Percentiles rank a stretch among this genome's conserved stretches.
These are phyloP conservation scores for Drosophila sechellia DNA, from an alignment of 1,140 invertebrate genomes.

Conservation along the genomic window DNA sequence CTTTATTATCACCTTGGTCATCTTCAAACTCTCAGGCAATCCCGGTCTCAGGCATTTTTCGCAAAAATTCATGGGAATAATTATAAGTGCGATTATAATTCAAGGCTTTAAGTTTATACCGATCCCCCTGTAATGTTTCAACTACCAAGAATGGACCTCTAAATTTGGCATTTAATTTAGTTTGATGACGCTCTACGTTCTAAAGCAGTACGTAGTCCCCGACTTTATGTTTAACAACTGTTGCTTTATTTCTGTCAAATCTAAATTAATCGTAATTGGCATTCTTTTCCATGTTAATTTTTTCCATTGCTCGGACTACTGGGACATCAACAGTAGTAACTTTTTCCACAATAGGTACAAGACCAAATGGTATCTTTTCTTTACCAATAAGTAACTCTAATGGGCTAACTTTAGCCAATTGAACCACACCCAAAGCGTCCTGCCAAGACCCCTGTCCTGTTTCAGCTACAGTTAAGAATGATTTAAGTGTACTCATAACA, in stretches of 20 bases:
- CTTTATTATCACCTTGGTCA: not conserved
- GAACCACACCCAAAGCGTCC: too few relatives aligned
- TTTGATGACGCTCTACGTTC: not conserved
- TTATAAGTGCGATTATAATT: too few relatives aligned
- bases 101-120: too few relatives aligned
- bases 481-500: too few relatives aligned
- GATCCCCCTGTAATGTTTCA: too few relatives aligned
- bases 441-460: too few relatives aligned
- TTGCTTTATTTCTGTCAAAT: constrained; percentile 7
- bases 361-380: constrained; percentile 17
- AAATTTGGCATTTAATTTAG: constrained; percentile 9
- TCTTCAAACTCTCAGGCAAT: not conserved
- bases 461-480: too few relatives aligned
- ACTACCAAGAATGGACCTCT: not conserved
- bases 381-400: constrained; percentile 27
- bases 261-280: not conserved
- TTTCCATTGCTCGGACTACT: not conserved
- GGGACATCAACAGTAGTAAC: constrained; percentile 2
- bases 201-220: not conserved
- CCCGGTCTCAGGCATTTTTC: constrained; percentile 1
- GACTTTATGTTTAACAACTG: not conserved
- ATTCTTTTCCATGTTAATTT: constrained; percentile 6
- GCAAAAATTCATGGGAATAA: too few relatives aligned
- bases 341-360: constrained; percentile 11
- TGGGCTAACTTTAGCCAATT: constrained; percentile 26